These are phyloP conservation scores for Acanthis flammea DNA, from an alignment of 2,797 vertebrate species.

Conservation along the genomic window DNA sequence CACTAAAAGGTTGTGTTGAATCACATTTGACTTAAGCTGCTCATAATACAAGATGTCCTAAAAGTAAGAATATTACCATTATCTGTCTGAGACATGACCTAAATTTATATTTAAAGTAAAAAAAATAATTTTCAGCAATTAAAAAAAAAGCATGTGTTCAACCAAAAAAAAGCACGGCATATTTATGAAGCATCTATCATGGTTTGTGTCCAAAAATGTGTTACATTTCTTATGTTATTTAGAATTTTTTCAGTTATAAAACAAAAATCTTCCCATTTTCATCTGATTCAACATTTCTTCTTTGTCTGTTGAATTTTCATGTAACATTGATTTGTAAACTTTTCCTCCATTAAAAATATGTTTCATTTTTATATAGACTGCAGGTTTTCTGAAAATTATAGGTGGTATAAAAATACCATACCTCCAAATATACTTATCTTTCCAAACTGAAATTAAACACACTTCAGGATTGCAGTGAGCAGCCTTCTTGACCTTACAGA, in stretches of 20 bases:
- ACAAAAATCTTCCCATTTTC: not conserved
- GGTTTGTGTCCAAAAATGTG: not conserved
- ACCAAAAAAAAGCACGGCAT: not conserved
- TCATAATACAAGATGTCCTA: conserved; percentile 95
- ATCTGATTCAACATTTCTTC: not conserved
- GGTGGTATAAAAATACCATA: not conserved
- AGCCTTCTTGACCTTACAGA: not conserved
- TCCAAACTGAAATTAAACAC: not conserved
- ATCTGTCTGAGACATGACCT: not conserved
- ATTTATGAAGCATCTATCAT: not conserved
- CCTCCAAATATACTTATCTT: not conserved
- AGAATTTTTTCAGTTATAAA: not conserved
- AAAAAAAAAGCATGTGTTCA: not conserved
- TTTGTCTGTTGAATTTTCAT: not conserved
- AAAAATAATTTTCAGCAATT: not conserved
- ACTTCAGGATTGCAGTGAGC: not conserved
- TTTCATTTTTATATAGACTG: not conserved
- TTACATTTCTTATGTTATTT: not conserved
- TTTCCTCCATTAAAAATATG: not conserved
- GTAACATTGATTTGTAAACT: not conserved
- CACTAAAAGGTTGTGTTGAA: conserved; percentile 93
- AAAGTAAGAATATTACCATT: conserved; percentile 54
- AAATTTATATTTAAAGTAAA: not conserved
- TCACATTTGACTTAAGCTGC: conserved; percentile 95
- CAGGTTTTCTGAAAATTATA: not conserved